phyloP scores from a whole-genome alignment of 1,140 invertebrate species.

The Alviniconcha marisindica region DNA sequence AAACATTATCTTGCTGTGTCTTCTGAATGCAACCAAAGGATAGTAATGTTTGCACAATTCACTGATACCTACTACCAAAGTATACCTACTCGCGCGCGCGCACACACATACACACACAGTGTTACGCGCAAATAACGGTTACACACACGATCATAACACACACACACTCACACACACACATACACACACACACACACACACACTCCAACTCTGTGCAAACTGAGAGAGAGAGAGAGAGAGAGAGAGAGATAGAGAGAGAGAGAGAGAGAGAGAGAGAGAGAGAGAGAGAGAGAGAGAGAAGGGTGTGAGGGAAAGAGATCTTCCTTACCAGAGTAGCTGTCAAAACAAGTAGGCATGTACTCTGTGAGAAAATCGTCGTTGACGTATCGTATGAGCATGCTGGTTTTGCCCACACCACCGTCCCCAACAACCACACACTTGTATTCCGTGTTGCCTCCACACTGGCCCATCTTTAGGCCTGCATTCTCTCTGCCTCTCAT shows the following conservation, averaged over 20 bases:
- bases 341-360: constrained; percentile 72
- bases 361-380: constrained; percentile 65
- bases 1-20: too few relatives aligned
- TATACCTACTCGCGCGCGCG: too few relatives aligned
- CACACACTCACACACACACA: too few relatives aligned
- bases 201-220: too few relatives aligned
- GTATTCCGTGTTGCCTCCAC: neutral
- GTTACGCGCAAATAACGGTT: too few relatives aligned
- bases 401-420: constrained; percentile 68
- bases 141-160: too few relatives aligned
- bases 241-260: constrained; percentile 7
- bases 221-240: constrained; percentile 13
- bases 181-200: too few relatives aligned
- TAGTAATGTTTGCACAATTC: too few relatives aligned
- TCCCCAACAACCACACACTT: constrained; percentile 71
- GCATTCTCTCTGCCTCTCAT: too few relatives aligned
- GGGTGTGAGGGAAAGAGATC: neutral
- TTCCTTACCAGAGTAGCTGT: constrained; percentile 63
- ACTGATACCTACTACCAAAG: too few relatives aligned
- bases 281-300: constrained; percentile 1
- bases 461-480: constrained; percentile 22
- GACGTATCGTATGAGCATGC: constrained; percentile 70
- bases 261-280: neutral
- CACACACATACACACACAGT: too few relatives aligned
- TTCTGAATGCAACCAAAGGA: too few relatives aligned